Evolutionary conservation across 2,888 invertebrate genomes (phyloP).

Genomic region (Epiblema foenella): DNA sequence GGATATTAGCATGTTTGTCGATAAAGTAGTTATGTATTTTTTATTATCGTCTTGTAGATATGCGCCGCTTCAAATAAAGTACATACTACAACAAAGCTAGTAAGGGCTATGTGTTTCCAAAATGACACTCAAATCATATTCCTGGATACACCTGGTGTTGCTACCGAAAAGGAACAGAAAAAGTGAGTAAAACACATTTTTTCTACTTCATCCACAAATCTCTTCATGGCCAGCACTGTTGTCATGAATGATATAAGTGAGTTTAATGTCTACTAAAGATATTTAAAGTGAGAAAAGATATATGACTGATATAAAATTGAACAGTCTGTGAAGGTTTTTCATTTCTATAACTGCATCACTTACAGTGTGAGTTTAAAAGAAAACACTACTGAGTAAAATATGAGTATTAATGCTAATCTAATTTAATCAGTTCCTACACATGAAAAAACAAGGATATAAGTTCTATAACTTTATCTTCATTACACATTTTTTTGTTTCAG

Average conservation of each 20-base stretch:
- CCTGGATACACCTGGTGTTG: constrained; percentile 96
- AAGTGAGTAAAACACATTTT: constrained; percentile 78
- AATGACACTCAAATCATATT: constrained; percentile 95
- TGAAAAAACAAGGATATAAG: too few relatives aligned
- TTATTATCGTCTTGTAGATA: constrained; percentile 84
- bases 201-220: background rate
- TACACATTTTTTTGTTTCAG: constrained; percentile 53
- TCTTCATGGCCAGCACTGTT: background rate
- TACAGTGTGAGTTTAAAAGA: too few relatives aligned
- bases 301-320: too few relatives aligned
- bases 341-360: too few relatives aligned
- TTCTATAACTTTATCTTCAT: background rate
- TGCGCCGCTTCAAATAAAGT: constrained; percentile 96
- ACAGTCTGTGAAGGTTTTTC: too few relatives aligned
- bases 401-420: too few relatives aligned
- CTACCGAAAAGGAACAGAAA: constrained; percentile 87
- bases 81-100: constrained; percentile 93
- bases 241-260: too few relatives aligned
- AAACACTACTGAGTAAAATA: too few relatives aligned
- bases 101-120: constrained; percentile 89
- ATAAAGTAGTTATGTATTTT: background rate
- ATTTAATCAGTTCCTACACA: too few relatives aligned
- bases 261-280: too few relatives aligned
- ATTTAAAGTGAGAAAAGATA: too few relatives aligned
- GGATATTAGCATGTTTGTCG: background rate